Conservation (phyloP, 2,113 vertebrate genomes). For the Prolemur simus region DNA sequence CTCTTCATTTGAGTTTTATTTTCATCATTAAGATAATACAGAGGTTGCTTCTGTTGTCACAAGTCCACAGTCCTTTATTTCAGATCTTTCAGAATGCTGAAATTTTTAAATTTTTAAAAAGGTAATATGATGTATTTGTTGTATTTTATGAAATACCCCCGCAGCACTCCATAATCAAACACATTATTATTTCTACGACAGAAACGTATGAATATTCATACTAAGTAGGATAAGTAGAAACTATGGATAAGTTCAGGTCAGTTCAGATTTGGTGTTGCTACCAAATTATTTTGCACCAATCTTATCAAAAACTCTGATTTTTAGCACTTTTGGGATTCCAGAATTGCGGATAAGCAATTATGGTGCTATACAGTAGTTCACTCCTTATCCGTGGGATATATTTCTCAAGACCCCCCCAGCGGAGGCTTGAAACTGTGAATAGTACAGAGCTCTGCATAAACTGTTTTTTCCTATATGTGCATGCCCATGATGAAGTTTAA, state of each 20-base stretch:
- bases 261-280: background rate
- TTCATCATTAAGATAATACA: background rate
- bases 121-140: background rate
- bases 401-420: background rate
- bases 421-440: background rate
- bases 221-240: background rate
- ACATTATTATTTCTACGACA: background rate
- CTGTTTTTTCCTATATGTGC: background rate
- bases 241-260: background rate
- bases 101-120: conserved; percentile 38
- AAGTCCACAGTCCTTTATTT: conserved; percentile 21
- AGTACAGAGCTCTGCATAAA: background rate
- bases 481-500: background rate
- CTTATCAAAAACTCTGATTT: background rate
- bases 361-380: background rate
- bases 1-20: conserved; percentile 26
- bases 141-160: background rate
- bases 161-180: background rate
- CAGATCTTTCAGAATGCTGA: conserved; percentile 29
- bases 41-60: background rate
- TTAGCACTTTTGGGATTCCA: background rate
- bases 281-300: conserved; percentile 18
- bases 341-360: background rate
- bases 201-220: background rate
- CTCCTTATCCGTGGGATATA: background rate